Evolutionary conservation across 1,140 invertebrate genomes (phyloP), one percentile per base, ranked within the genome.

Genomic region (Drosophila novamexicana): DNA sequence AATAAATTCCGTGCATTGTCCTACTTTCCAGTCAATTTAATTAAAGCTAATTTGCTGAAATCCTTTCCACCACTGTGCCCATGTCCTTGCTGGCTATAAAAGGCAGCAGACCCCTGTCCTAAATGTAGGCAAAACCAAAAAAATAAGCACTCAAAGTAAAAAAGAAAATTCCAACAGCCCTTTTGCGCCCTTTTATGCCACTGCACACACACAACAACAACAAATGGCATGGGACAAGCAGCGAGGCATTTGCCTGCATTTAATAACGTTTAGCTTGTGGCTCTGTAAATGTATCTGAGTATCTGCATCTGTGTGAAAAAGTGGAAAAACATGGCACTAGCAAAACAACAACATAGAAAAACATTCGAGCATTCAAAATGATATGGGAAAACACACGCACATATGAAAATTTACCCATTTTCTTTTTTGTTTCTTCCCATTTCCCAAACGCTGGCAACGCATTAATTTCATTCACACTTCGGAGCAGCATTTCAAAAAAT

Each of bases 401-500:
- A 72, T 65, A 73, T 61, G 66, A 84, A 74, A 73, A 77, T 86
- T 68, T 81, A 72, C 66, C 75, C 83, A 62, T 76, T 72, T 69
- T 59, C 53, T n/a, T 53, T 8, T 29, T 37, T 52, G 16, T 39
- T 40, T 56, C 45, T 54, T 29, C 40, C 40, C 36, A 22, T 39
- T 50, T 32, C 6, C 57, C 29, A n/a, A 44, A 47, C 49, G 45
- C 67, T 73, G 67, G 74, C 76, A 89, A 78, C 79, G 84, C 84
- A 89, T 89, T 90, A 90, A 89, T 89, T 90, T 89, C 84, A 90
- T 90, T 89, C 84, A 89, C 84, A 89, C 84, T 90, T 89, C 65
- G 63, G 53, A 62, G 69, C 68, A 73, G 63, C 73, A 72, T 67
- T 78, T 78, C 47, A 67, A 75, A 89, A 88, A 89, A 86, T 86